phyloP scores from a whole-genome alignment of 2,888 invertebrate species.

The Strigamia transsilvanica region DNA sequence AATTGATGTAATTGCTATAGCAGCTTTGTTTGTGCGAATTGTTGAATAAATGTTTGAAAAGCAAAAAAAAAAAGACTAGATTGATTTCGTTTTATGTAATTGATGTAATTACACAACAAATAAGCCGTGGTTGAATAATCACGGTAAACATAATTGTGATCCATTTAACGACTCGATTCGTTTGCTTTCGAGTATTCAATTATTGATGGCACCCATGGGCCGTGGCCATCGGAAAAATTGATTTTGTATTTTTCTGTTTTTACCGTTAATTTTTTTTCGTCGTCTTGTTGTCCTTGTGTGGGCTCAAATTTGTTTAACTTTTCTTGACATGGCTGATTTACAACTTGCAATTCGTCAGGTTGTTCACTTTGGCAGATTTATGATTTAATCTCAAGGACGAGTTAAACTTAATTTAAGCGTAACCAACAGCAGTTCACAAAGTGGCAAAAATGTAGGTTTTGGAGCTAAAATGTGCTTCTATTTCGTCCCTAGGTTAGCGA shows the following conservation, averaged over 20 bases:
- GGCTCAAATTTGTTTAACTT: slow-evolving; percentile 44
- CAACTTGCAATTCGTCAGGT: slow-evolving; percentile 43
- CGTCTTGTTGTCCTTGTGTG: background rate
- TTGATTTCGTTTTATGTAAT: background rate
- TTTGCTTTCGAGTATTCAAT: background rate
- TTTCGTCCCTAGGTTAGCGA: background rate
- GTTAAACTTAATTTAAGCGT: slow-evolving; percentile 31
- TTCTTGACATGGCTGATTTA: slow-evolving; percentile 22
- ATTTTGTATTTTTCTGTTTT: background rate
- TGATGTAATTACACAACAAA: slow-evolving; percentile 7
- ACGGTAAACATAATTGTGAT: background rate
- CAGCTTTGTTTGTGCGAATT: slow-evolving; percentile 35
- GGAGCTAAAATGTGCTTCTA: background rate
- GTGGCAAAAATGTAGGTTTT: background rate
- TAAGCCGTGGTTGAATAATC: background rate
- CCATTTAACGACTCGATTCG: background rate
- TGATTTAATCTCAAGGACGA: slow-evolving; percentile 45
- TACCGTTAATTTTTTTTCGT: background rate
- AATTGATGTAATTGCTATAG: slow-evolving; percentile 6
- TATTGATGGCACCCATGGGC: background rate
- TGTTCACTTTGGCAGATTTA: slow-evolving; percentile 43
- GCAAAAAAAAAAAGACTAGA: background rate
- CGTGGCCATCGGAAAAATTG: background rate
- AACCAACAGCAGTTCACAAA: slow-evolving; percentile 13
- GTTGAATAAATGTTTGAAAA: slow-evolving; percentile 35